These are phyloP conservation scores for Denticeps clupeoides DNA, from an alignment of 2,797 vertebrate genomes.

Conservation along the genomic window DNA sequence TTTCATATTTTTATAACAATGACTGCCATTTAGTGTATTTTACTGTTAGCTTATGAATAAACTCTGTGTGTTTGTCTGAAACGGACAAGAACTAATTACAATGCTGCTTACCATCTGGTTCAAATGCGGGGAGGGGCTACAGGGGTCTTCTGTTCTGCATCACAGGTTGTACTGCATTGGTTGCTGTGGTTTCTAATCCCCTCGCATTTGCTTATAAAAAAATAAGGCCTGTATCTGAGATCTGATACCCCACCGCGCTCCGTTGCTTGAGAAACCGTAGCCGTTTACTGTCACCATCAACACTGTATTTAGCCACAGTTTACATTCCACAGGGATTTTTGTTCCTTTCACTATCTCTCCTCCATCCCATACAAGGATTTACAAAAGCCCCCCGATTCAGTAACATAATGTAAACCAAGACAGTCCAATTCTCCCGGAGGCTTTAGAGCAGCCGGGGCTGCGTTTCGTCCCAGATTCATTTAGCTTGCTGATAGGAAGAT, in stretches of 20 bases:
- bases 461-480: not conserved
- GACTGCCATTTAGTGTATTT: no score
- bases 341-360: constrained; percentile 7
- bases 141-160: not conserved
- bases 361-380: constrained; percentile 15
- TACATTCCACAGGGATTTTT: constrained; percentile 16
- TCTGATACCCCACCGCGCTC: not conserved
- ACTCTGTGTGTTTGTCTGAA: no score
- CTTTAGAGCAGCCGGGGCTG: constrained; percentile 1
- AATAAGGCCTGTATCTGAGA: no score
- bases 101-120: no score
- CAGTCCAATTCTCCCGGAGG: constrained; percentile 1
- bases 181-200: not conserved
- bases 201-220: not conserved
- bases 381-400: constrained; percentile 9
- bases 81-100: no score
- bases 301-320: constrained; percentile 12
- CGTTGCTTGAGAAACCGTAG: constrained; percentile 1
- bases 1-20: no score
- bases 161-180: not conserved
- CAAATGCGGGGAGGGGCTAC: not conserved
- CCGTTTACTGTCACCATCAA: constrained; percentile 6
- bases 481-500: not conserved
- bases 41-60: no score
- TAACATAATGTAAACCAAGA: constrained; percentile 7